Conservation (phyloP, 2,113 vertebrate species). For the Syngnathus scovelli region DNA sequence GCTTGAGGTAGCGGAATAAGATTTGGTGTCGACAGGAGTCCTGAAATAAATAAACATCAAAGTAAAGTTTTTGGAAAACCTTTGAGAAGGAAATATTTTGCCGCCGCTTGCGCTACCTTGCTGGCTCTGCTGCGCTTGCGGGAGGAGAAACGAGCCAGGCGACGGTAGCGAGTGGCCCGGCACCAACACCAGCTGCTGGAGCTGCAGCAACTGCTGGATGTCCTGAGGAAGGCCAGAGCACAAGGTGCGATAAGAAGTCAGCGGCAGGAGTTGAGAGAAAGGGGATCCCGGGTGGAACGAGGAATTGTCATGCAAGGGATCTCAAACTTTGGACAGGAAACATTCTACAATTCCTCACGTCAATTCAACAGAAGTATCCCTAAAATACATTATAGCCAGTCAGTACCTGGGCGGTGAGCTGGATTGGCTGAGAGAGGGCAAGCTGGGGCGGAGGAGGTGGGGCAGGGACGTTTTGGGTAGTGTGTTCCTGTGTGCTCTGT, state of each 20-base stretch:
- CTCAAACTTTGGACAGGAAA: not conserved
- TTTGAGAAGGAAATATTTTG: not conserved
- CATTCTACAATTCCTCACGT: not conserved
- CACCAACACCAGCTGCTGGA: constrained; percentile 86
- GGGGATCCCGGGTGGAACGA: constrained; percentile 13
- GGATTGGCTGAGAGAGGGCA: constrained; percentile 87
- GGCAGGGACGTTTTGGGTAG: constrained; percentile 68
- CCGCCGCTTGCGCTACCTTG: constrained; percentile 73
- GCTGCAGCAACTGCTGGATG: constrained; percentile 87
- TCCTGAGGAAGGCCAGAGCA: constrained; percentile 63
- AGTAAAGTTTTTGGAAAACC: not conserved
- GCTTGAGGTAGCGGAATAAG: constrained; percentile 94
- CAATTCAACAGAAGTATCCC: no score
- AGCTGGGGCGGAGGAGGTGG: constrained; percentile 81
- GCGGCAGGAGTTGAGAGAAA: not conserved
- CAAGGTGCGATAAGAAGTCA: not conserved
- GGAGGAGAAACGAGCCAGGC: constrained; percentile 85
- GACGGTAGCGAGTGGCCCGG: constrained; percentile 82
- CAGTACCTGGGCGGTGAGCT: constrained; percentile 91
- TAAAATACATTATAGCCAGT: constrained; percentile 13
- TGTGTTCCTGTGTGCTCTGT: constrained; percentile 72
- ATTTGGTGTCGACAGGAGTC: constrained; percentile 87
- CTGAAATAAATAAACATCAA: constrained; percentile 46
- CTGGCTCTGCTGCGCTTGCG: constrained; percentile 85
- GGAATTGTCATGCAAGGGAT: constrained; percentile 20